These are phyloP conservation scores for Byasa hedistus DNA, from an alignment of 2,888 invertebrate species.

Conservation along the genomic window DNA sequence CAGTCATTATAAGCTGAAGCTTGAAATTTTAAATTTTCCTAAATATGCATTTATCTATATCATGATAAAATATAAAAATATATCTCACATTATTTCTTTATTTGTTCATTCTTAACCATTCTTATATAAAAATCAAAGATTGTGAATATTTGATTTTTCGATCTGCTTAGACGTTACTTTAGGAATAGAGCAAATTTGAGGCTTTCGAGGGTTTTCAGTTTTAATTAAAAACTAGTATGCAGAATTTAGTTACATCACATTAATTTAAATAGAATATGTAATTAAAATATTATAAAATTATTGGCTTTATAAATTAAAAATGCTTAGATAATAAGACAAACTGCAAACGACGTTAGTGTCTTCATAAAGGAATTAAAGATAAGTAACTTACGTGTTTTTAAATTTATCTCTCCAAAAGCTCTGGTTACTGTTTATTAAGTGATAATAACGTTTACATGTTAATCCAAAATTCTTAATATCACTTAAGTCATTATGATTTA, in stretches of 20 bases:
- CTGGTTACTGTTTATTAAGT: constrained; percentile 60
- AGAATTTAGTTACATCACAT: not conserved
- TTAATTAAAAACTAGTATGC: not conserved
- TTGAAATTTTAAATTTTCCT: not conserved
- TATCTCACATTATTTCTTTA: not conserved
- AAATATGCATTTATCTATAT: not conserved
- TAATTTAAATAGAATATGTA: not conserved
- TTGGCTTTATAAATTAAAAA: too few species aligned
- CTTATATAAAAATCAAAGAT: not conserved
- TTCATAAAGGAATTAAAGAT: too few species aligned
- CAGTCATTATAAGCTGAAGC: too few species aligned
- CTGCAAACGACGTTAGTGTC: too few species aligned
- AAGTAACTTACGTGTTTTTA: constrained; percentile 47
- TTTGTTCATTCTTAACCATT: not conserved
- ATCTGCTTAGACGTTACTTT: too few species aligned
- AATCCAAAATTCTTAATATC: constrained; percentile 76
- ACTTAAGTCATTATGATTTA: constrained; percentile 40
- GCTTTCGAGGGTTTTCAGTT: not conserved
- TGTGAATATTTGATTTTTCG: too few species aligned
- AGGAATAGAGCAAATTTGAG: too few species aligned
- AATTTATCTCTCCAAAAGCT: constrained; percentile 54
- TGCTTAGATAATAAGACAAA: too few species aligned
- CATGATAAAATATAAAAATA: not conserved
- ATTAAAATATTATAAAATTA: too few species aligned
- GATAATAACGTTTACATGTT: constrained; percentile 75